These are phyloP conservation scores for Butorides virescens DNA, from an alignment of 2,113 vertebrate species.

Conservation along the genomic window DNA sequence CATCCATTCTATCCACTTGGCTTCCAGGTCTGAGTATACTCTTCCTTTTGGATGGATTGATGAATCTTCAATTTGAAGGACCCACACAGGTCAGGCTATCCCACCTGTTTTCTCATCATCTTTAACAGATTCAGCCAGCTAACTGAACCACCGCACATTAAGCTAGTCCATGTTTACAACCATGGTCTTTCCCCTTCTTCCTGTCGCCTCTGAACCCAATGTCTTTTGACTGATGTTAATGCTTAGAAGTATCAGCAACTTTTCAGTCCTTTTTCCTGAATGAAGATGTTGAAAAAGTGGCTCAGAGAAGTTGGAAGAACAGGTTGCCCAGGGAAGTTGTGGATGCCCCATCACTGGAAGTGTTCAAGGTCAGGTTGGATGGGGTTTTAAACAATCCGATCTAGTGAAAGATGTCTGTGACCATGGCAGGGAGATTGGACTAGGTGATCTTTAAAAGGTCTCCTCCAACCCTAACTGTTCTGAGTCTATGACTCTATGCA, in stretches of 20 bases:
- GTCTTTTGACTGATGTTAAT: background rate
- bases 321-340: background rate
- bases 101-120: background rate
- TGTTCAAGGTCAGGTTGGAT: background rate
- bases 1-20: background rate
- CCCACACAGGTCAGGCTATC: background rate
- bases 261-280: background rate
- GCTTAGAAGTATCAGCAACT: background rate
- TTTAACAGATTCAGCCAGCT: background rate
- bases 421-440: rapidly evolving
- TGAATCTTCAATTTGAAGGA: background rate
- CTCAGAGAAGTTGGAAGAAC: background rate
- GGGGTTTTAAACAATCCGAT: background rate
- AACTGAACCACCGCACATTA: background rate
- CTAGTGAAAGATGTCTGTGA: background rate
- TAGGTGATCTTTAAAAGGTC: background rate
- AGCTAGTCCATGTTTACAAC: background rate
- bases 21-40: background rate
- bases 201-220: background rate
- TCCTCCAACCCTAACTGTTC: background rate
- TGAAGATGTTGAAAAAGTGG: background rate
- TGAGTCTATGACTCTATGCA: background rate
- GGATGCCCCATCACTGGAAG: background rate
- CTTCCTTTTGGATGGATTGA: background rate
- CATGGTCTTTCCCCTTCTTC: background rate